Evolutionary conservation across 2,888 invertebrate genomes (phyloP), one percentile per base, ranked within the genome.

Genomic region (Cosmopolites sordidus): DNA sequence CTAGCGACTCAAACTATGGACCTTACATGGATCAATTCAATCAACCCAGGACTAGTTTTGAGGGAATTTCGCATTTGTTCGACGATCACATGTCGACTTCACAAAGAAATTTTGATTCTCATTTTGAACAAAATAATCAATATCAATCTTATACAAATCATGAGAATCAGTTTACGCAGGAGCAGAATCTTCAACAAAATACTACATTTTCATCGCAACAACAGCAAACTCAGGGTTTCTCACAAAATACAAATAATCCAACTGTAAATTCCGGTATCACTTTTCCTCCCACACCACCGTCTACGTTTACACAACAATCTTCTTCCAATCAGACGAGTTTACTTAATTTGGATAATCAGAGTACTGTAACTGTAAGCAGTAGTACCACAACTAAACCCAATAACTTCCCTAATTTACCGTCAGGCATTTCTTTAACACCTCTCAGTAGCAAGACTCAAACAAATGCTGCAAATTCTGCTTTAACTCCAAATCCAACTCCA

Each of bases 41-140:
- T 48, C 60, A 59, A 42, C 60, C 58, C 15, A 27, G 59, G 11
- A 60, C 53, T 1, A 56, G 49, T 11, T 60, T 62, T 38, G 62
- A 63, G 46, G 63, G 61, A 17, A 62, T 61, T n/a, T 58, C 62
- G 1, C 58, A 60, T 9, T 61, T 56, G 51, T 65, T 66, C 39
- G 60, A 61, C 4, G 62, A 63, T 40, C 60, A 60, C 4, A 58
- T 62, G 17, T 50, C 60, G 9, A n/a, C n/a, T n/a, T 16, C 15
- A 16, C 40, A 40, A 16, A 15, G 17, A 12, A 62, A 62, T 12
- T 65, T 62, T 27, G 62, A 63, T 45, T 62, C 61, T 18, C 59
- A 60, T 39, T 66, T 61, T 39, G 63, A 64, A 53, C 65, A 64
- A 42, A 65, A 61, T 33, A 62, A 58, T 1, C 61, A 61, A 42